Evolutionary conservation across 2,113 vertebrate genomes (phyloP).

Genomic region (Lampris megalopsis): DNA sequence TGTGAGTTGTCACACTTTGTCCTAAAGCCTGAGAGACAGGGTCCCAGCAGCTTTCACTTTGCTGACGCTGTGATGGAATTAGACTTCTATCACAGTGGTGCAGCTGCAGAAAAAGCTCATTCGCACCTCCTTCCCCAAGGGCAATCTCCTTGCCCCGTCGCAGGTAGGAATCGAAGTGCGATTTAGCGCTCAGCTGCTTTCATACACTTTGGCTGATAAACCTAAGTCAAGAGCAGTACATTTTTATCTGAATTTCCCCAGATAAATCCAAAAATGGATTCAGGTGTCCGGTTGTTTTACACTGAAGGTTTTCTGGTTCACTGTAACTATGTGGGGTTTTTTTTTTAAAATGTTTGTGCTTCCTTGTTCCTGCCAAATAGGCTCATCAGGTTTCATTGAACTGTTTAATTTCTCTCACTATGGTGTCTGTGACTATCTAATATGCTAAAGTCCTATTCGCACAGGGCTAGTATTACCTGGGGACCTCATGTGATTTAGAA

Average conservation of each 20-base stretch:
- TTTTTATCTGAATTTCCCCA: slow-evolving; percentile 31
- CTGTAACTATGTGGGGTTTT: not conserved
- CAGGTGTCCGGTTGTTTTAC: not conserved
- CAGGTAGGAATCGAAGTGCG: slow-evolving; percentile 51
- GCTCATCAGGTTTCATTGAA: slow-evolving; percentile 42
- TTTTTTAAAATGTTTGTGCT: not conserved
- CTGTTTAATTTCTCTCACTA: slow-evolving; percentile 48
- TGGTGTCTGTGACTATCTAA: slow-evolving; percentile 60
- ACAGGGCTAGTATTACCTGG: no score
- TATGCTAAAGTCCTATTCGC: not conserved
- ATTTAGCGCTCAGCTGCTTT: slow-evolving; percentile 45
- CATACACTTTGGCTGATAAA: slow-evolving; percentile 27
- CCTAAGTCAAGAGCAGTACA: slow-evolving; percentile 25
- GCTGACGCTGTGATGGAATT: slow-evolving; percentile 51
- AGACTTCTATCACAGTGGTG: slow-evolving; percentile 41
- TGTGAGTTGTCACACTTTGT: slow-evolving; percentile 32
- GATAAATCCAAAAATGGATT: slow-evolving; percentile 12
- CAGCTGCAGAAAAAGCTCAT: slow-evolving; percentile 32
- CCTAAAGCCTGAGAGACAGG: slow-evolving; percentile 26
- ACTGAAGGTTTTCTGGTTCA: no score
- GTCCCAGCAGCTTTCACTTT: slow-evolving; percentile 25
- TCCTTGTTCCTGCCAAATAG: not conserved
- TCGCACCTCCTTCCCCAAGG: slow-evolving; percentile 31
- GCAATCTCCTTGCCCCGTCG: slow-evolving; percentile 31
- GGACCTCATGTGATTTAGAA: no score